These are phyloP conservation scores for Venustaconcha ellipsiformis DNA, from an alignment of 1,140 invertebrate genomes.

Conservation along the genomic window DNA sequence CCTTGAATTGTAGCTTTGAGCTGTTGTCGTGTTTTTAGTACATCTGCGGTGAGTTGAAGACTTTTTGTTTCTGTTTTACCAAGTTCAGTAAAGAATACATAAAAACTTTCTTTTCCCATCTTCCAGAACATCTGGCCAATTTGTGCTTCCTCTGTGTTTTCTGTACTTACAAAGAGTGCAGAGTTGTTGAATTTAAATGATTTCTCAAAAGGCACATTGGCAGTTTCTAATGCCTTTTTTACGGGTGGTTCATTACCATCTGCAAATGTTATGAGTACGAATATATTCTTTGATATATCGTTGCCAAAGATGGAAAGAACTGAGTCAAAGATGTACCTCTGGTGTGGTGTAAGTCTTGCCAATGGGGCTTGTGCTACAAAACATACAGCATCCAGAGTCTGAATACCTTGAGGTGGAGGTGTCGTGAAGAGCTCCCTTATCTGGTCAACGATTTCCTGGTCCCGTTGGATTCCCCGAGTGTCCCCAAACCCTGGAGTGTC, in stretches of 20 bases:
- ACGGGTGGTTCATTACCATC: slow-evolving; percentile 27
- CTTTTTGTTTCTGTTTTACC: slow-evolving; percentile 10
- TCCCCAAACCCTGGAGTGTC: slow-evolving; percentile 28
- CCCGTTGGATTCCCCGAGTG: slow-evolving; percentile 31
- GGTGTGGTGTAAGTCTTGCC: slow-evolving; percentile 11
- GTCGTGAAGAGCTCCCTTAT: slow-evolving; percentile 22
- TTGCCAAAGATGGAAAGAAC: slow-evolving; percentile 38
- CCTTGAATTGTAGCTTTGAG: slow-evolving; percentile 13
- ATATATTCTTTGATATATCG: slow-evolving; percentile 37
- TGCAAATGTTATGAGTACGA: slow-evolving; percentile 35
- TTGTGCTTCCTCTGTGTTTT: neutral
- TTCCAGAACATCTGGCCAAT: slow-evolving; percentile 26
- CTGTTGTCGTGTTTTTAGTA: slow-evolving; percentile 17
- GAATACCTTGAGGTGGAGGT: slow-evolving; percentile 12
- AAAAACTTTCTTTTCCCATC: slow-evolving; percentile 20
- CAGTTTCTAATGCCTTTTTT: slow-evolving; percentile 12
- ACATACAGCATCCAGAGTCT: slow-evolving; percentile 32
- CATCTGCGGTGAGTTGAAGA: slow-evolving; percentile 24
- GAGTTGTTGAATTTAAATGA: slow-evolving; percentile 25
- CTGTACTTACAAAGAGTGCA: slow-evolving; percentile 13
- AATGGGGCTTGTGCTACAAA: slow-evolving; percentile 17
- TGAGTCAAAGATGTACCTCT: slow-evolving; percentile 37
- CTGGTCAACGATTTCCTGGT: slow-evolving; percentile 30
- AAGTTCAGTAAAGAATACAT: slow-evolving; percentile 16
- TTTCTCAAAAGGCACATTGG: slow-evolving; percentile 23